These are phyloP conservation scores for Plemyria rubiginata DNA, from an alignment of 2,888 invertebrate genomes.

Conservation along the genomic window DNA sequence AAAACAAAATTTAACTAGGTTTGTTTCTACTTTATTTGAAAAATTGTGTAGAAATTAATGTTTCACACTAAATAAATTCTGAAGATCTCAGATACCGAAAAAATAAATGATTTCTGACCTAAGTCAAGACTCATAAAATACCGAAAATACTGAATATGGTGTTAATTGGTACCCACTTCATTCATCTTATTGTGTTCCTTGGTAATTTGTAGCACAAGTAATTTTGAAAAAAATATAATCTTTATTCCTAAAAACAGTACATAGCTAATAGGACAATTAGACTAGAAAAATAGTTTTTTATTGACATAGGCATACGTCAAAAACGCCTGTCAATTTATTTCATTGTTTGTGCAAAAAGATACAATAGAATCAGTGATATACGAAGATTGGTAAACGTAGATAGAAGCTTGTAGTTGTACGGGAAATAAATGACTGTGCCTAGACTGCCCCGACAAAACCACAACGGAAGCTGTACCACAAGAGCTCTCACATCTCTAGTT, in stretches of 20 bases:
- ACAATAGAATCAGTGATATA: too few species aligned
- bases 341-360: not conserved
- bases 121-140: too few species aligned
- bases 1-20: not conserved
- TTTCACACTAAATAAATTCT: too few species aligned
- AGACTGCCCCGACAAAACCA: too few species aligned
- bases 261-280: too few species aligned
- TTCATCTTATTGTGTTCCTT: conserved; percentile 28
- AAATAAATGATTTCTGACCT: not conserved
- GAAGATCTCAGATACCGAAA: too few species aligned
- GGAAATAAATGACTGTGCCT: too few species aligned
- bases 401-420: too few species aligned
- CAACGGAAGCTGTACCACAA: too few species aligned
- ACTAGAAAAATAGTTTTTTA: not conserved
- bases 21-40: too few species aligned
- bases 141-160: not conserved
- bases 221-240: conserved; percentile 16
- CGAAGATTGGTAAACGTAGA: too few species aligned
- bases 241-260: not conserved
- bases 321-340: conserved; percentile 6
- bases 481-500: too few species aligned
- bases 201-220: conserved; percentile 10
- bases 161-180: conserved; percentile 26
- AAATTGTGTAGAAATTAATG: not conserved
- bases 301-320: conserved; percentile 3